Conservation (phyloP, 1,140 invertebrate species). For the Dendrolimus kikuchii region DNA sequence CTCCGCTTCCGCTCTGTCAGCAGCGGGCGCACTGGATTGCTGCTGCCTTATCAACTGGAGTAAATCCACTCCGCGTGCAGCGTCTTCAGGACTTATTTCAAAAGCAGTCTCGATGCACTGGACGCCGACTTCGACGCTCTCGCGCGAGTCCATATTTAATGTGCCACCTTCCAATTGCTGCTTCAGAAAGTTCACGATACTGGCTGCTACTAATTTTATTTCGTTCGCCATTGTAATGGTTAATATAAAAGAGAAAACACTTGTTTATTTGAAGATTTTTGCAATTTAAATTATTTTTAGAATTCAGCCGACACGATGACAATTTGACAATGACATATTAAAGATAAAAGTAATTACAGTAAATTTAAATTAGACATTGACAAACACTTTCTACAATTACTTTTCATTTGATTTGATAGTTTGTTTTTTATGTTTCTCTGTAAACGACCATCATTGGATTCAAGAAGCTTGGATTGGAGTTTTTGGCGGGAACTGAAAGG, state of each 20-base stretch:
- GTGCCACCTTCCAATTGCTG: constrained; percentile 51
- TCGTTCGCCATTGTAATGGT: constrained; percentile 50
- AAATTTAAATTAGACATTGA: too few species aligned
- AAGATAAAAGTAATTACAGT: constrained; percentile 4
- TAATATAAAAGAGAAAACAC: too few species aligned
- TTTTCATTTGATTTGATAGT: too few species aligned
- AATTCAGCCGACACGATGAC: constrained; percentile 13
- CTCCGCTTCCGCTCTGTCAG: constrained; percentile 76
- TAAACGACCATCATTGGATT: too few species aligned
- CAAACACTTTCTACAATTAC: too few species aligned
- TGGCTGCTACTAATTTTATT: constrained; percentile 58
- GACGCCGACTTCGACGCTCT: constrained; percentile 85
- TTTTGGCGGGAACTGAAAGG: too few species aligned
- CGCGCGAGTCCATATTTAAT: constrained; percentile 76
- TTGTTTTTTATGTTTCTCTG: too few species aligned
- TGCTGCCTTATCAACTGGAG: constrained; percentile 63
- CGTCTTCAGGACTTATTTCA: constrained; percentile 73
- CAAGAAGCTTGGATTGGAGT: too few species aligned
- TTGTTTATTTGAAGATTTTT: constrained; percentile 1
- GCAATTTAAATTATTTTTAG: constrained; percentile 18
- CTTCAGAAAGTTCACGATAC: constrained; percentile 63
- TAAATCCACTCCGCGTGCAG: constrained; percentile 53
- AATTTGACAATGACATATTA: constrained; percentile 15
- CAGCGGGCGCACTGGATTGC: constrained; percentile 13
- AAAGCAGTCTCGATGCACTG: constrained; percentile 91